phyloP scores from a whole-genome alignment of 2,113 vertebrate genomes.

The Scopus umbretta region DNA sequence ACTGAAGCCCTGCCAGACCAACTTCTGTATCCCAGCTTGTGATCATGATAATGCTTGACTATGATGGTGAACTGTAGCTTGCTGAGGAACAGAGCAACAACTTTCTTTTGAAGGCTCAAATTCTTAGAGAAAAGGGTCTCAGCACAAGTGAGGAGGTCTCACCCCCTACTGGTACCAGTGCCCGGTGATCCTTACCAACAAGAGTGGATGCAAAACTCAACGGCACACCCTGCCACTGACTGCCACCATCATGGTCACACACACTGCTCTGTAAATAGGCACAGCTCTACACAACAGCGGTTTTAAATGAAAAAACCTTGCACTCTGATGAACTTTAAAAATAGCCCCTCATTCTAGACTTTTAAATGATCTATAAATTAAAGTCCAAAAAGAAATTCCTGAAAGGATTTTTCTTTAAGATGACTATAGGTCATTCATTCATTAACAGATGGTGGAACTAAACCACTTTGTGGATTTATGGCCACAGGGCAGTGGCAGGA shows the following conservation, averaged over 20 bases:
- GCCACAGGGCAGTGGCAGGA: accelerated
- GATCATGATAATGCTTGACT: not conserved
- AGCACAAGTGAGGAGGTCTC: not conserved
- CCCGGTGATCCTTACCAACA: not conserved
- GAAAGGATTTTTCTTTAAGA: not conserved
- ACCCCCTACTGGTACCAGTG: not conserved
- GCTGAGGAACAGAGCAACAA: not conserved
- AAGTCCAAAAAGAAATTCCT: not conserved
- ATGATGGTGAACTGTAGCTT: not conserved
- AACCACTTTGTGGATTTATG: not conserved
- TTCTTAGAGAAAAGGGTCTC: not conserved
- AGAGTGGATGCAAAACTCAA: not conserved
- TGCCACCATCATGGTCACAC: not conserved
- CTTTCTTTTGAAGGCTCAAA: not conserved
- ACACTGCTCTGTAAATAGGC: not conserved
- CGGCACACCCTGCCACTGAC: not conserved
- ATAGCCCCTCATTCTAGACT: not conserved
- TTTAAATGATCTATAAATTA: not conserved
- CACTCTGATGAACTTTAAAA: not conserved
- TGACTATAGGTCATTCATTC: not conserved
- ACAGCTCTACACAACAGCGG: not conserved
- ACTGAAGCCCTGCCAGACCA: not conserved
- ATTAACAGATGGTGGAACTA: not conserved
- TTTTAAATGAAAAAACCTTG: not conserved
- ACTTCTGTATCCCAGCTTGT: not conserved